phyloP scores from a whole-genome alignment of 2,888 invertebrate genomes.

The Odontothrips loti region DNA sequence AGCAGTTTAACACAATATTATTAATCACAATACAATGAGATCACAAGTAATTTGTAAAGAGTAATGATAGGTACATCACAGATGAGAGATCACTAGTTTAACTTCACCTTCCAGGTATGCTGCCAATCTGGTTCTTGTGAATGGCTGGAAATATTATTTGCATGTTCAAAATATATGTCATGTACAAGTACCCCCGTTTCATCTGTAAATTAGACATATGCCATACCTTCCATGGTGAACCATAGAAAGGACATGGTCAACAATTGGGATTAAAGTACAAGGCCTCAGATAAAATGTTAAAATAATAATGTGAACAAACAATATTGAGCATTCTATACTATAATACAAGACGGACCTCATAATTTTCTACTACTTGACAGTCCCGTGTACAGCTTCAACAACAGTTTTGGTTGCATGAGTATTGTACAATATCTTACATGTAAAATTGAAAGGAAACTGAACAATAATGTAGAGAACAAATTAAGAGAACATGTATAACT shows the following conservation, averaged over 20 bases:
- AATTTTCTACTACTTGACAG: neutral
- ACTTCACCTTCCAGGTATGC: neutral
- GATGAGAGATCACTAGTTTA: slow-evolving; percentile 7
- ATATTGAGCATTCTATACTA: slow-evolving; percentile 7
- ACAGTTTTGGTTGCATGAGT: neutral
- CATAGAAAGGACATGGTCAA: neutral
- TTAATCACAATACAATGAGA: too few relatives aligned
- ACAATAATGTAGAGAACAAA: neutral
- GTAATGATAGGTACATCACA: slow-evolving; percentile 7
- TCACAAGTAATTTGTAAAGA: too few relatives aligned
- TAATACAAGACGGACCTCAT: slow-evolving; percentile 5
- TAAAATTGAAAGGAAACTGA: slow-evolving; percentile 8
- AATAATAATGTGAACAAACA: slow-evolving; percentile 17
- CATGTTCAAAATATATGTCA: too few relatives aligned
- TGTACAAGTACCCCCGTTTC: neutral
- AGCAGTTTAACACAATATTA: too few relatives aligned
- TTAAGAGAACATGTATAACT: neutral
- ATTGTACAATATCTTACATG: neutral
- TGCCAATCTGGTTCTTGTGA: neutral
- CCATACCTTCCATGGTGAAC: slow-evolving; percentile 16
- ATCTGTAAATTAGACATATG: too few relatives aligned
- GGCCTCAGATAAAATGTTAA: neutral
- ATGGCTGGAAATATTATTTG: neutral
- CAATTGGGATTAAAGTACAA: neutral
- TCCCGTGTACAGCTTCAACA: neutral